Base-by-base conservation (phyloP, 2,888 invertebrate species). In the Arge pagana region DNA sequence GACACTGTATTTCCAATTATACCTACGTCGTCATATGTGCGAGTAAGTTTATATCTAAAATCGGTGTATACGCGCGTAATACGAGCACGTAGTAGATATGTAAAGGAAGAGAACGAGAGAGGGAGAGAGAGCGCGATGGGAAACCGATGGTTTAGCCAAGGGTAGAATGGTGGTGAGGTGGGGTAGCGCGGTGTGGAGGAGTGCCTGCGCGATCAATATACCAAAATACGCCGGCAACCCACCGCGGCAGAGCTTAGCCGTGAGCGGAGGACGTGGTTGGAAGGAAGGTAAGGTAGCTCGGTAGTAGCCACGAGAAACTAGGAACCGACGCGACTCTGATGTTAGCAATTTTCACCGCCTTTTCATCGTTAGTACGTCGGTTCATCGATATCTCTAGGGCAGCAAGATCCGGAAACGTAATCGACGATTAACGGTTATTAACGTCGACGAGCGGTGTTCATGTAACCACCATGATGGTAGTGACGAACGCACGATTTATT, bases 161-260 rank as follows among this genome's bases (percentile, higher is more conserved):
- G 54, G 59, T 56, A 60, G 62, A n/a, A 37, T 19, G 39, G 16
- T 15, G 62, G 65, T 57, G 61, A 62, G 63, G 19, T 4, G 21
- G 40, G 10, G 24, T 2, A 16, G 64, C 59, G 66, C 58, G 67
- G 61, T 63, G 61, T 68, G 65, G 68, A 68, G 70, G 71, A 18
- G 74, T 67, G 70, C 71, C 69, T 67, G 70, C 69, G 67, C 77
- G 75, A 75, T 75, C 75, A 76, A 76, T 76, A 76, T 75, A 75
- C 74, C 75, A 75, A 76, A 76, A 76, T 76, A 76, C 74, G 70
- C 71, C 71, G 72, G 69, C 72, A 72, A 69, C 65, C 37, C 24
- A 16, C 31, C 24, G 28, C 40, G 41, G 23, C 50, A 15, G 24
- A 2, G 11, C 23, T 10, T 3, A 41, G 33, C 31, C 19, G 40